Evolutionary conservation across 2,113 vertebrate species (phyloP), one percentile per base, ranked within the genome.

Genomic region (Isichthys henryi): DNA sequence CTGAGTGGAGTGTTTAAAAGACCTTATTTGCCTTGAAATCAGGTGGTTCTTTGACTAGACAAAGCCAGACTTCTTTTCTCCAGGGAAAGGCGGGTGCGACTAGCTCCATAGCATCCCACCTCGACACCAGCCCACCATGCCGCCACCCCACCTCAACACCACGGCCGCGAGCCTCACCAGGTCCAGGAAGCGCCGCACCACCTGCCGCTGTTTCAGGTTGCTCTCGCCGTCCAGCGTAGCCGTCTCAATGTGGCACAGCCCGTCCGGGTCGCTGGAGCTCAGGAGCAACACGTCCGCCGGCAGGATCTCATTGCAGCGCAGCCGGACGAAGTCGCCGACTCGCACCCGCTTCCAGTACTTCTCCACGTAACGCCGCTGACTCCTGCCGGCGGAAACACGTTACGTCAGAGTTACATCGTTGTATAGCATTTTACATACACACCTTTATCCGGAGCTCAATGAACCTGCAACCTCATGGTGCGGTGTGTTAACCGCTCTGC

Each of bases 141-240:
- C 35, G 1, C 35, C 35, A 39, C 35, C 35, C 35, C 35, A 39
- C 35, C 35, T 2, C 48, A 48, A 1, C 17, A 23, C 35, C 21
- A 58, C 4, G 1, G 2, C 11, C 5, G 3, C 11, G 43, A 2
- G 27, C 94, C 97, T 98, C 95, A 99, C 98, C 92, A 97, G 95
- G 92, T 98, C 97, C 0, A 96, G 95, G 94, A 99, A 98, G 93
- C 96, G 96, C 43, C 97, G 97, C 88, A 98, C 97, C 85, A 99
- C 97, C 94, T 98, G 98, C 86, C 98, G 96, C 93, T 97, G 97
- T 91, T 99, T 99, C 56, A 99, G 96, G 94, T 99, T 99, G 92
- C 97, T 99, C 96, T 99, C 98, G 19, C 98, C 98, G 21, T 99
- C 98, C 95, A 99, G 95, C 46, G 97, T 99, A 94, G 98, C 97